A percentile compares a stretch with the other conserved stretches of the same genome.
Conservation (phyloP, 2,888 invertebrate genomes). For the Napeogenes sylphis region DNA sequence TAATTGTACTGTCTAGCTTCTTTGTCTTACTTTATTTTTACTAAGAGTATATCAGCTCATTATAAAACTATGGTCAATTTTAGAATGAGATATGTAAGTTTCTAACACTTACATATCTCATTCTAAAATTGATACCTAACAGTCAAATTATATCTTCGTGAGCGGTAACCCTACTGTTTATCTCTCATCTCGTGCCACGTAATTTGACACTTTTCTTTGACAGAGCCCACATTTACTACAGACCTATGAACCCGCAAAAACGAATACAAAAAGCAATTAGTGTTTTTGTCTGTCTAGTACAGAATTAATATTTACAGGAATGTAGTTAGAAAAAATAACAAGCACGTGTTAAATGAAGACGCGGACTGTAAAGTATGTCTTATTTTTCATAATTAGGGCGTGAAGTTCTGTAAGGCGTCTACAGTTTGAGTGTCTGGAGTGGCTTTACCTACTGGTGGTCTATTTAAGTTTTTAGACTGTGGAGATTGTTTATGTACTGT, state of each 20-base stretch:
- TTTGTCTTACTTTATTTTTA: background rate
- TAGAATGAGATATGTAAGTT: too few species aligned
- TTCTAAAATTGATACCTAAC: too few species aligned
- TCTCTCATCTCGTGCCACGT: slow-evolving; percentile 73
- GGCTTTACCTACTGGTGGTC: background rate
- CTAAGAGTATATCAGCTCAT: too few species aligned
- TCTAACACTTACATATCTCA: too few species aligned
- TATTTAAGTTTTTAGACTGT: background rate
- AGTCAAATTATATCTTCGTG: background rate
- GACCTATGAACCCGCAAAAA: slow-evolving; percentile 65
- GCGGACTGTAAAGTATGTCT: slow-evolving; percentile 67
- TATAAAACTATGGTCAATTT: too few species aligned
- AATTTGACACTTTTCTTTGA: slow-evolving; percentile 77
- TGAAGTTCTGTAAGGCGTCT: slow-evolving; percentile 51
- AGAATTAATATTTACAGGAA: slow-evolving; percentile 73
- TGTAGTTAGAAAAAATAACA: slow-evolving; percentile 49
- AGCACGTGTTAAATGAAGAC: slow-evolving; percentile 72
- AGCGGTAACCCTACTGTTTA: slow-evolving; percentile 58
- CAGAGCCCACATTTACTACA: slow-evolving; percentile 74
- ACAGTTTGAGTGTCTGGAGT: slow-evolving; percentile 33
- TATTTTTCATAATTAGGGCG: slow-evolving; percentile 76
- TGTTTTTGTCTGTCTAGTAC: slow-evolving; percentile 54
- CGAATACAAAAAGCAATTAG: slow-evolving; percentile 74
- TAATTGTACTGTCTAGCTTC: slow-evolving; percentile 11
- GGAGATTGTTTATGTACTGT: background rate